Conservation (phyloP, 2,797 vertebrate genomes). For the Lepus townsendii region DNA sequence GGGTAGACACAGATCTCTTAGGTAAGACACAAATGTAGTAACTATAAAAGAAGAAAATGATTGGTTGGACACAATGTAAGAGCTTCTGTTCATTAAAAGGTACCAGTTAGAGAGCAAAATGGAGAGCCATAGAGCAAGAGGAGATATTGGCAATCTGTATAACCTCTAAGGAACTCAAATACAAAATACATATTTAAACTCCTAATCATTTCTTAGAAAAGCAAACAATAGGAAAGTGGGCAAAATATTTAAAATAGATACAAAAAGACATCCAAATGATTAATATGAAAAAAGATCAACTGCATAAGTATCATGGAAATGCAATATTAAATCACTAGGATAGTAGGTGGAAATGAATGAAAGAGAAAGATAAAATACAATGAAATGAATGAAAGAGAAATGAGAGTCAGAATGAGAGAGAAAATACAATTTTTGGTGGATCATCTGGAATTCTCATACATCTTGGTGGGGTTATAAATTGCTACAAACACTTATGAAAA, state of each 20-base stretch:
- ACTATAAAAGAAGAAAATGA: background rate
- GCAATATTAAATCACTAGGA: background rate
- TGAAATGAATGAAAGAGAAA: too few relatives aligned
- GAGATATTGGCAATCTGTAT: background rate
- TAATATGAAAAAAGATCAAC: slow-evolving; percentile 30
- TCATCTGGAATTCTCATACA: background rate
- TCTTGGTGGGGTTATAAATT: background rate
- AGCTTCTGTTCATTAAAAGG: slow-evolving; percentile 19
- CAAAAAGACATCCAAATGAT: background rate
- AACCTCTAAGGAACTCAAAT: background rate
- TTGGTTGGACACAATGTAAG: background rate
- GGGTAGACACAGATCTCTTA: background rate
- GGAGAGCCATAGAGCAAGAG: background rate
- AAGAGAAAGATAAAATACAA: too few relatives aligned
- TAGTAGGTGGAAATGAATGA: background rate
- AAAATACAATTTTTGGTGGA: background rate
- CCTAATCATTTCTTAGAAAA: background rate
- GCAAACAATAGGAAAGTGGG: background rate
- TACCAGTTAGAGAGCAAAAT: background rate
- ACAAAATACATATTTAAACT: background rate
- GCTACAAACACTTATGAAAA: slow-evolving; percentile 14
- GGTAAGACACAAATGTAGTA: background rate
- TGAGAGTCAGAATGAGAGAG: background rate
- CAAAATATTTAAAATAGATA: background rate
- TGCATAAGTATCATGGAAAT: slow-evolving; percentile 36